Percentiles rank a stretch among this genome's conserved stretches.
Evolutionary conservation across 2,888 invertebrate genomes (phyloP).

Genomic region (Parascotia fuliginaria): DNA sequence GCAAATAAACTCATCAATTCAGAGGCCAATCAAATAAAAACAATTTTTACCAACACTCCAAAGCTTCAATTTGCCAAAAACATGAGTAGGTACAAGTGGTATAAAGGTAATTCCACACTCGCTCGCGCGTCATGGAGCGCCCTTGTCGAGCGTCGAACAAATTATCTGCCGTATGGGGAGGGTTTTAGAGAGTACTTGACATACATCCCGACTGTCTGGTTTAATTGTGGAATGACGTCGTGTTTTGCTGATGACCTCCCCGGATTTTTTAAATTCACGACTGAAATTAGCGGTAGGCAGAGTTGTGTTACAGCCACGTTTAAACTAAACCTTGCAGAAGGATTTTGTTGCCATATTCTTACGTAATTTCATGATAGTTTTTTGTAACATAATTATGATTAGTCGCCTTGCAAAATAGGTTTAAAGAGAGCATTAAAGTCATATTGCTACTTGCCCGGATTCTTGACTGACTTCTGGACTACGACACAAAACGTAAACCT

Average conservation of each 20-base stretch:
- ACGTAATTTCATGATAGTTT: too few relatives aligned
- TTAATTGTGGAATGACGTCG: constrained; percentile 52
- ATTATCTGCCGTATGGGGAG: constrained; percentile 53
- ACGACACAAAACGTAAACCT: too few relatives aligned
- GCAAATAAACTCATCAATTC: background rate
- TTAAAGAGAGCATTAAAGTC: too few relatives aligned
- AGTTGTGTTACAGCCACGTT: too few relatives aligned
- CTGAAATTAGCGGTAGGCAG: too few relatives aligned
- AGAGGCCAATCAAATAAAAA: background rate
- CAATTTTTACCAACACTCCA: constrained; percentile 6
- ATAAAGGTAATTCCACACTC: constrained; percentile 47
- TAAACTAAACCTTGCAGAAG: too few relatives aligned
- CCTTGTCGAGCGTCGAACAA: constrained; percentile 53
- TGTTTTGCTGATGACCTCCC: constrained; percentile 7
- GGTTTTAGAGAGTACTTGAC: constrained; percentile 58
- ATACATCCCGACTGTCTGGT: constrained; percentile 52
- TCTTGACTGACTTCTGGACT: too few relatives aligned
- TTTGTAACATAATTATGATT: too few relatives aligned
- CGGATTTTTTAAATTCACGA: background rate
- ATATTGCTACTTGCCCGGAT: too few relatives aligned
- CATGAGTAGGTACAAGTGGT: constrained; percentile 32
- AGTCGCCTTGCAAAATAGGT: too few relatives aligned
- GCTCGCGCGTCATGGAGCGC: constrained; percentile 29
- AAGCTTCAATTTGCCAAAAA: constrained; percentile 34
- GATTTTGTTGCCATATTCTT: too few relatives aligned